These are phyloP conservation scores for Psittacula cyanocephala DNA, from an alignment of 2,113 vertebrate genomes.

Conservation along the genomic window DNA sequence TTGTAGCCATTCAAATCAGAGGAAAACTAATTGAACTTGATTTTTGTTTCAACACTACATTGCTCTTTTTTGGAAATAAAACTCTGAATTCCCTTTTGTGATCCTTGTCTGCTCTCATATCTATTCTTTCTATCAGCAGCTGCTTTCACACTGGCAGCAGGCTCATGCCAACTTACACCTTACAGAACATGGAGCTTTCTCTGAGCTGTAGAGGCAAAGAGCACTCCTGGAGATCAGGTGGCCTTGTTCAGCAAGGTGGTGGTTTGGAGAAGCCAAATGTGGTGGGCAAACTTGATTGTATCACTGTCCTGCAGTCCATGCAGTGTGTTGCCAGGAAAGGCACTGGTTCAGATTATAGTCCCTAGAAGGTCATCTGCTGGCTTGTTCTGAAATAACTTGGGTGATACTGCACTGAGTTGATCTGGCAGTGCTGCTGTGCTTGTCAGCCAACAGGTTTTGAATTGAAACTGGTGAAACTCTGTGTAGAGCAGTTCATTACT, in stretches of 20 bases:
- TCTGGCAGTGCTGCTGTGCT: background rate
- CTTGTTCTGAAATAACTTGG: background rate
- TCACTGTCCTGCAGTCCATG: background rate
- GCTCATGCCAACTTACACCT: background rate
- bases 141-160: background rate
- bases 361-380: background rate
- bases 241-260: background rate
- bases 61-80: constrained; percentile 47
- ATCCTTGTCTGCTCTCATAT: constrained; percentile 19
- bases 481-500: background rate
- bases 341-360: background rate
- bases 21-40: constrained; percentile 56
- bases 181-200: background rate
- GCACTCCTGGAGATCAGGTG: background rate
- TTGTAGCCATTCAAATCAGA: constrained; percentile 40
- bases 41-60: constrained; percentile 12
- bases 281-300: background rate
- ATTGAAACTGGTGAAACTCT: background rate
- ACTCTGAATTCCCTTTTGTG: constrained; percentile 54
- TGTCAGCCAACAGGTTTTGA: background rate
- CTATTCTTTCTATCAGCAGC: background rate
- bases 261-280: background rate
- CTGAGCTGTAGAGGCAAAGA: background rate
- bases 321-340: background rate
- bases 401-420: background rate